These are phyloP conservation scores for Nycticryphes semicollaris DNA, from an alignment of 2,113 vertebrate genomes.

Conservation along the genomic window DNA sequence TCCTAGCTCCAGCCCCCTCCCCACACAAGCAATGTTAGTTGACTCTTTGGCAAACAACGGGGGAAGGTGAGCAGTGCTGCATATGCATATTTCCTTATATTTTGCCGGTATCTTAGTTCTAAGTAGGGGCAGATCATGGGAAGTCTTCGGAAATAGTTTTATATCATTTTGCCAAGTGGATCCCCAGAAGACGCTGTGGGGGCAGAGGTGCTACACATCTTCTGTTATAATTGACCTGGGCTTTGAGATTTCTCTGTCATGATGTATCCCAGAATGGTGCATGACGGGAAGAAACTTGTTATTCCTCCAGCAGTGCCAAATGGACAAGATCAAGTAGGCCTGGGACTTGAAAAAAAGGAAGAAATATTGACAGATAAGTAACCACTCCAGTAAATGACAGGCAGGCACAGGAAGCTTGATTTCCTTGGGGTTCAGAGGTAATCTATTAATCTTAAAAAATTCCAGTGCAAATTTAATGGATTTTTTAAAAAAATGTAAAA, in stretches of 20 bases:
- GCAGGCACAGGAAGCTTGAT: slow-evolving; percentile 61
- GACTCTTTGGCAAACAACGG: slow-evolving; percentile 29
- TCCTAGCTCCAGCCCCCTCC: slow-evolving; percentile 35
- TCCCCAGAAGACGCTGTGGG: slow-evolving; percentile 78
- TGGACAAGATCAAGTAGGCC: slow-evolving; percentile 82
- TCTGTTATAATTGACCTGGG: slow-evolving; percentile 87
- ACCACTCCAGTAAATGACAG: slow-evolving; percentile 78
- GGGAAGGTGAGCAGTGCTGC: neutral
- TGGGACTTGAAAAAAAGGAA: slow-evolving; percentile 77
- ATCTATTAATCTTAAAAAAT: slow-evolving; percentile 75
- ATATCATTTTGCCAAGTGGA: slow-evolving; percentile 75
- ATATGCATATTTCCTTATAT: slow-evolving; percentile 49
- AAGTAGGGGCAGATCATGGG: slow-evolving; percentile 69
- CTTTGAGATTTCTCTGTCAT: slow-evolving; percentile 87
- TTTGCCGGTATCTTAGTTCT: slow-evolving; percentile 75
- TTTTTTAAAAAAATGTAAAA: neutral
- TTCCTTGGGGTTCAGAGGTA: slow-evolving; percentile 73
- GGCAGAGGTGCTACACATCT: slow-evolving; percentile 80
- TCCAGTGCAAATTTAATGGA: slow-evolving; percentile 56
- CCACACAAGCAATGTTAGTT: neutral
- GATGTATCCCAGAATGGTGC: slow-evolving; percentile 81
- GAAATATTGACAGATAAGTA: slow-evolving; percentile 83
- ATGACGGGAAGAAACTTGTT: slow-evolving; percentile 82
- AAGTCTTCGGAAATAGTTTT: slow-evolving; percentile 74
- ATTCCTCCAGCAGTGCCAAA: slow-evolving; percentile 81